Evolutionary conservation across 2,797 vertebrate genomes (phyloP).

Genomic region (Spheniscus humboldti): DNA sequence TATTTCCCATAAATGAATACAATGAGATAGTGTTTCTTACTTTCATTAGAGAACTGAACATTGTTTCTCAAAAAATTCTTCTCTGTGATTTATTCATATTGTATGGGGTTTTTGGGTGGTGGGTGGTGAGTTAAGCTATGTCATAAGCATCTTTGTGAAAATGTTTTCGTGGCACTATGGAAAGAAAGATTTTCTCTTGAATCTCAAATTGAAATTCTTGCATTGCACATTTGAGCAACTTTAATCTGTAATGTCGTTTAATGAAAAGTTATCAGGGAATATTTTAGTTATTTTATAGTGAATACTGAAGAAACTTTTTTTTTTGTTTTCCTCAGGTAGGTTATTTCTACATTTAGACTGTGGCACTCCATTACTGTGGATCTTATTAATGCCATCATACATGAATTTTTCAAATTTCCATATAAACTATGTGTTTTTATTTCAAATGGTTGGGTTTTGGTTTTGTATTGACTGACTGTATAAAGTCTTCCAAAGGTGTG

Average conservation of each 20-base stretch:
- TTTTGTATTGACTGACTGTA: background rate
- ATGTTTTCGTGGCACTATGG: background rate
- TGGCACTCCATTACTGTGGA: background rate
- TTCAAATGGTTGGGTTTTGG: background rate
- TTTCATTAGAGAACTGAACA: background rate
- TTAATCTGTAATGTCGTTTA: background rate
- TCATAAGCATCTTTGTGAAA: background rate
- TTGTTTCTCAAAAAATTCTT: background rate
- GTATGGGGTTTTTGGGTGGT: fast-evolving
- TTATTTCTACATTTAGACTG: background rate
- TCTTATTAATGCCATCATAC: fast-evolving
- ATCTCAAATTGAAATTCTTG: background rate
- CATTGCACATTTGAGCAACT: background rate
- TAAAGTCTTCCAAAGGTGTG: background rate
- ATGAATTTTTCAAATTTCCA: background rate
- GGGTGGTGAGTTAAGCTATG: background rate
- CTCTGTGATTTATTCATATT: background rate
- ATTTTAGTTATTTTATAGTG: background rate
- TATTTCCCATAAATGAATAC: background rate
- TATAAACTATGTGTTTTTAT: background rate
- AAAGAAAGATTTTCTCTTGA: background rate
- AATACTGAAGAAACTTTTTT: background rate
- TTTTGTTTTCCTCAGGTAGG: background rate
- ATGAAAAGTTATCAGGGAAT: background rate
- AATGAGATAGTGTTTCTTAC: background rate